Conservation (phyloP, 2,888 invertebrate genomes). For the Beris morrisii region DNA sequence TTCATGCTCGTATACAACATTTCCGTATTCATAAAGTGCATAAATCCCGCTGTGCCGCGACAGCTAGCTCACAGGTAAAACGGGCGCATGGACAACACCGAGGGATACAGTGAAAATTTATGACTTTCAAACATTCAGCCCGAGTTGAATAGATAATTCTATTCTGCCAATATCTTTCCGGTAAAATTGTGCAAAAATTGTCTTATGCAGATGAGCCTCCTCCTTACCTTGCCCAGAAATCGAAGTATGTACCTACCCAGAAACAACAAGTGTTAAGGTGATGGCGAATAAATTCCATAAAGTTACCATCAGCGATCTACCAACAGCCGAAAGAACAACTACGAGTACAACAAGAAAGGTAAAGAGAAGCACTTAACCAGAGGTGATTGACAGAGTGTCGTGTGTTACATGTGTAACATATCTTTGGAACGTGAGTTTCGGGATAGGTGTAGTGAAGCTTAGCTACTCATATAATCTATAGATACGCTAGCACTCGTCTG, state of each 20-base stretch:
- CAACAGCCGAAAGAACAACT: not conserved
- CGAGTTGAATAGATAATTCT: no score
- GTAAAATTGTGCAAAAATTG: no score
- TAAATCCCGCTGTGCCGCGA: conserved; percentile 30
- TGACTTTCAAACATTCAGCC: no score
- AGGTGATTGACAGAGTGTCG: conserved; percentile 29
- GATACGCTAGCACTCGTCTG: no score
- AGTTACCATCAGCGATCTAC: conserved; percentile 1
- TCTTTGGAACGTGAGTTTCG: conserved; percentile 11
- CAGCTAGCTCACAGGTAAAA: conserved; percentile 18
- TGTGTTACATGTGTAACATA: conserved; percentile 24
- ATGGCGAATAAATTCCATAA: conserved; percentile 4
- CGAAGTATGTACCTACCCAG: conserved; percentile 5
- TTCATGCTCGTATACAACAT: conserved; percentile 23
- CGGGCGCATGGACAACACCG: no score
- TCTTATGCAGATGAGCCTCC: no score
- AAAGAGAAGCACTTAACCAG: conserved; percentile 7
- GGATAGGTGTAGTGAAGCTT: conserved; percentile 4
- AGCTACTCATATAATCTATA: conserved; percentile 3
- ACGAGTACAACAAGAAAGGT: conserved; percentile 1
- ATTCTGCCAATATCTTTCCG: no score
- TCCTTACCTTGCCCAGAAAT: not conserved
- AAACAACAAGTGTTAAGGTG: conserved; percentile 8
- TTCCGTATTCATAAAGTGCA: conserved; percentile 33
- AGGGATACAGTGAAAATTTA: no score